These are phyloP conservation scores for Caenorhabditis japonica DNA, from an alignment of 2,888 invertebrate species.

Conservation along the genomic window DNA sequence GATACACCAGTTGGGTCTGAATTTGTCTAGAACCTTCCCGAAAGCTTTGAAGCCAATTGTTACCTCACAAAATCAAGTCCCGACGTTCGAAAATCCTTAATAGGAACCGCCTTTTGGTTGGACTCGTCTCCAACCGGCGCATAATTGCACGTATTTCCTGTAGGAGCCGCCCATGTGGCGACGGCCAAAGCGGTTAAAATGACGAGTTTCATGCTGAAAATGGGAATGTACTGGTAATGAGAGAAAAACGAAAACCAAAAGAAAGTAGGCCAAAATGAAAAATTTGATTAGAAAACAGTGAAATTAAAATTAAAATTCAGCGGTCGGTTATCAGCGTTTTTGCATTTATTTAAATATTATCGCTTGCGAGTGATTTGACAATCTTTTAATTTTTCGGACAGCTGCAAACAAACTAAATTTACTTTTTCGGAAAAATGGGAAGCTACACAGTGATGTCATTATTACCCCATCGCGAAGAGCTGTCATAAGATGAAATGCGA, in stretches of 20 bases:
- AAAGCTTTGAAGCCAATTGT: not conserved
- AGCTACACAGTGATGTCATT: too few relatives aligned
- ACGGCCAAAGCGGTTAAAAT: not conserved
- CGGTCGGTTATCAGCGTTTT: too few relatives aligned
- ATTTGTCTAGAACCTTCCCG: not conserved
- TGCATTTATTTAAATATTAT: too few relatives aligned
- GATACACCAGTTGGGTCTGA: constrained; percentile 58
- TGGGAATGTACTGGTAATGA: not conserved
- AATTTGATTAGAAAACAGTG: constrained; percentile 1
- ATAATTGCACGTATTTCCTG: constrained; percentile 53
- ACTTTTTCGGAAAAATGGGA: too few relatives aligned
- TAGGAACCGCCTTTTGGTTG: constrained; percentile 58
- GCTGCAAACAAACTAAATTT: too few relatives aligned
- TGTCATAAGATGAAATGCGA: too few relatives aligned
- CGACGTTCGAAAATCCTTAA: constrained; percentile 52
- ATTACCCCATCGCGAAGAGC: too few relatives aligned
- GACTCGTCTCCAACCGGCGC: constrained; percentile 55
- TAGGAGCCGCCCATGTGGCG: constrained; percentile 21
- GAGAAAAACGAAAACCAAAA: not conserved
- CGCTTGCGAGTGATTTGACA: too few relatives aligned
- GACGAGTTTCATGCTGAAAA: constrained; percentile 6
- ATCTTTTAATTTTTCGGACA: too few relatives aligned
- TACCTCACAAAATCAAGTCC: constrained; percentile 57
- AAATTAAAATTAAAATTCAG: too few relatives aligned
- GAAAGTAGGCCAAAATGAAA: constrained; percentile 11